Conservation (phyloP, 2,888 invertebrate genomes). For the Thereva nobilitata region DNA sequence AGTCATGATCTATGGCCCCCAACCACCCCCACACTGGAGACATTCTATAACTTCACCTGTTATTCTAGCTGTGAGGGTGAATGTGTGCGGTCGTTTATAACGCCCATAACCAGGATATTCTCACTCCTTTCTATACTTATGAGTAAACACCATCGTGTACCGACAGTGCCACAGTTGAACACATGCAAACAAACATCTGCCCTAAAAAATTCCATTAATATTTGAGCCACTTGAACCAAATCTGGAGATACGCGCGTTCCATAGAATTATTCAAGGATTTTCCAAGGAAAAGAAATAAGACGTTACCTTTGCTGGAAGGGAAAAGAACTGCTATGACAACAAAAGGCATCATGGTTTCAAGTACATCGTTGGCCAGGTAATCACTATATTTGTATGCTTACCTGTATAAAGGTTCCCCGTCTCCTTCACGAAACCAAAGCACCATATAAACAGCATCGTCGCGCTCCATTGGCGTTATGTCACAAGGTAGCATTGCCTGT, state of each 20-base stretch:
- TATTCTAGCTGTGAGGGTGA: slow-evolving; percentile 5
- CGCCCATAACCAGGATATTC: slow-evolving; percentile 5
- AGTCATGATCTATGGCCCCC: slow-evolving; percentile 32
- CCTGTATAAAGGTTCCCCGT: slow-evolving; percentile 85
- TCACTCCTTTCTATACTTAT: background rate
- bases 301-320: slow-evolving; percentile 23
- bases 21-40: slow-evolving; percentile 1
- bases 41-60: background rate
- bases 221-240: slow-evolving; percentile 40
- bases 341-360: slow-evolving; percentile 21
- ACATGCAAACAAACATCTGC: slow-evolving; percentile 19
- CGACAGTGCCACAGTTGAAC: background rate
- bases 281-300: slow-evolving; percentile 6
- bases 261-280: slow-evolving; percentile 15
- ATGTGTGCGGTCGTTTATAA: slow-evolving; percentile 12
- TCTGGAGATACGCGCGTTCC: slow-evolving; percentile 30
- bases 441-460: slow-evolving; percentile 87
- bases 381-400: slow-evolving; percentile 55
- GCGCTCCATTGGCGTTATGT: slow-evolving; percentile 76
- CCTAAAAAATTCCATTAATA: slow-evolving; percentile 42
- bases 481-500: slow-evolving; percentile 83
- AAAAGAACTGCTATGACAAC: slow-evolving; percentile 20
- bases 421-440: slow-evolving; percentile 85
- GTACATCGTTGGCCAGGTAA: slow-evolving; percentile 26
- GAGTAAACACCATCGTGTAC: background rate